A percentile compares a stretch with the other conserved stretches of the same genome.
phyloP scores from a whole-genome alignment of 2,113 vertebrate genomes.

The Pongo abelii region DNA sequence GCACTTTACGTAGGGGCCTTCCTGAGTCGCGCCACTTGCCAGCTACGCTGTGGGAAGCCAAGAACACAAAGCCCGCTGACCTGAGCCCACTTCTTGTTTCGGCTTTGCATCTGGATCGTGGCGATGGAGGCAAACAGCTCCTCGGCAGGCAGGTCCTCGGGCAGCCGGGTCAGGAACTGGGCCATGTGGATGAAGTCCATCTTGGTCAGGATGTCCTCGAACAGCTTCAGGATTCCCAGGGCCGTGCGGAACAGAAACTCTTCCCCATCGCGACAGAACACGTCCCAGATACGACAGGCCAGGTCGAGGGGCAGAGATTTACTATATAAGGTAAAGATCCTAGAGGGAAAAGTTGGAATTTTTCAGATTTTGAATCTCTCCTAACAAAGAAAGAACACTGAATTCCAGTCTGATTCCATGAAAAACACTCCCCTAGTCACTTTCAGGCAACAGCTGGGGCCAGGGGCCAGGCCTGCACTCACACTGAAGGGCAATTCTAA shows the following conservation, averaged over 20 bases:
- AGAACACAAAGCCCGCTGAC: conserved; percentile 69
- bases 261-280: conserved; percentile 96
- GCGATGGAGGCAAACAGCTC: conserved; percentile 92
- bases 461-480: accelerated
- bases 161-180: conserved; percentile 95
- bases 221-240: conserved; percentile 92
- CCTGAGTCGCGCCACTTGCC: accelerated
- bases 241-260: conserved; percentile 97
- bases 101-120: conserved; percentile 93
- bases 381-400: background rate
- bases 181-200: conserved; percentile 99
- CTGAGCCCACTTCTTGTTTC: conserved; percentile 95
- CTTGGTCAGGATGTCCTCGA: conserved; percentile 92
- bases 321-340: conserved; percentile 98
- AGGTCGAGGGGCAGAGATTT: conserved; percentile 95
- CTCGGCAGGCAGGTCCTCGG: conserved; percentile 90
- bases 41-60: accelerated
- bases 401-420: accelerated
- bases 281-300: conserved; percentile 97
- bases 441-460: background rate
- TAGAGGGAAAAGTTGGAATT: conserved; percentile 63
- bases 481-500: background rate
- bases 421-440: accelerated
- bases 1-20: accelerated
- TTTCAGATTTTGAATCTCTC: background rate